Percentiles rank a stretch among this genome's conserved stretches.
phyloP scores from a whole-genome alignment of 2,888 invertebrate genomes.

The Gari tellinella region DNA sequence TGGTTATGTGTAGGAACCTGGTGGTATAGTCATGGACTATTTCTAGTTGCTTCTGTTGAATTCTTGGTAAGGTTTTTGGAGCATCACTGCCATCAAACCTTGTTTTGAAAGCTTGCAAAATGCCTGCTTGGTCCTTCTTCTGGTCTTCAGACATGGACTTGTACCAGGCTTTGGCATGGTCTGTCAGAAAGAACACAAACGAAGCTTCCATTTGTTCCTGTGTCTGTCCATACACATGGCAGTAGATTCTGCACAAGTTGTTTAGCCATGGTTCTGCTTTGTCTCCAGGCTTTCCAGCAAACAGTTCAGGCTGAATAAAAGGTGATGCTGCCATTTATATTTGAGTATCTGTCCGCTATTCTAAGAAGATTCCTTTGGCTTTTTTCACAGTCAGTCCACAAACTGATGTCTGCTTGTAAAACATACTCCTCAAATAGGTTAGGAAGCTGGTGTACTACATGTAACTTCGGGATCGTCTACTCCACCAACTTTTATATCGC shows the following conservation, averaged over 20 bases:
- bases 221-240: constrained; percentile 1
- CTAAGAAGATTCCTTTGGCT: too few relatives aligned
- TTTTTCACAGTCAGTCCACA: too few relatives aligned
- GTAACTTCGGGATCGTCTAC: too few relatives aligned
- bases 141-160: neutral
- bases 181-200: constrained; percentile 18
- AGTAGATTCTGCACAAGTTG: neutral
- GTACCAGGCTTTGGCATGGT: constrained; percentile 18
- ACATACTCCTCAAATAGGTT: too few relatives aligned
- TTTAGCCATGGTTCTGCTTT: constrained; percentile 1
- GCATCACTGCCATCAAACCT: constrained; percentile 29
- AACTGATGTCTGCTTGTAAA: too few relatives aligned
- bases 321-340: neutral
- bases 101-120: neutral
- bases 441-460: too few relatives aligned
- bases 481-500: too few relatives aligned
- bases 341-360: too few relatives aligned
- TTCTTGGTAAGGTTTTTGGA: neutral
- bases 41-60: constrained; percentile 13
- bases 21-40: constrained; percentile 16
- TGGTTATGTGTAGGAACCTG: neutral
- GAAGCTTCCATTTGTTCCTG: constrained; percentile 8
- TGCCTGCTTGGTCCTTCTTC: neutral
- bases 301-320: neutral
- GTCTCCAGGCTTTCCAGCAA: constrained; percentile 7